These are phyloP conservation scores for Oceanodroma leucorhoa DNA, from an alignment of 2,797 vertebrate genomes.

Conservation along the genomic window DNA sequence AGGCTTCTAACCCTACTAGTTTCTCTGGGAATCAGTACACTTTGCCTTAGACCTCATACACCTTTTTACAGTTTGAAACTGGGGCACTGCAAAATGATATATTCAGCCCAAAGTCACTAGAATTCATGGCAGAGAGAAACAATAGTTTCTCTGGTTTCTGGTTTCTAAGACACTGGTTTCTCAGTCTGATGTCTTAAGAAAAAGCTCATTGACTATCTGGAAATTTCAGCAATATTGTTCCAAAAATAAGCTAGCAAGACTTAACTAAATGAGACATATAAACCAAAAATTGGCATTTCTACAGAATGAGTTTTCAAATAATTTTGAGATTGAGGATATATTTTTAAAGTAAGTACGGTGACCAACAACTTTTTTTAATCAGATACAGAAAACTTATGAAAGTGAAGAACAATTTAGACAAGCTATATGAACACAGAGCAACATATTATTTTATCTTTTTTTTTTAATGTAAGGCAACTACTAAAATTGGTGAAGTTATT, in stretches of 20 bases:
- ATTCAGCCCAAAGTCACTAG: not conserved
- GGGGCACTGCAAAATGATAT: not conserved
- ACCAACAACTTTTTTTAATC: not conserved
- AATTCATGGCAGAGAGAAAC: not conserved
- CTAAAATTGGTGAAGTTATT: not conserved
- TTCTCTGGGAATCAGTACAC: not conserved
- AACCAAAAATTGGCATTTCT: not conserved
- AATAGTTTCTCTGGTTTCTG: no score
- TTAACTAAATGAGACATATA: not conserved
- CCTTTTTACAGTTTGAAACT: not conserved
- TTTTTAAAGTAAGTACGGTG: not conserved
- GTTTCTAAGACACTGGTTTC: not conserved
- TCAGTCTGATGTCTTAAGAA: not conserved
- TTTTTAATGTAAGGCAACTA: not conserved
- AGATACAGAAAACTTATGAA: not conserved
- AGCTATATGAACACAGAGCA: not conserved
- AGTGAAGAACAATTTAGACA: not conserved
- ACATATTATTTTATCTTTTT: not conserved
- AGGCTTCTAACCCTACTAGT: not conserved
- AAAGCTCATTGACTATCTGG: not conserved
- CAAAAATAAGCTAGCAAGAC: not conserved
- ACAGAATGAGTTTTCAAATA: not conserved
- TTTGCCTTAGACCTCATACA: not conserved
- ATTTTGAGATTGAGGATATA: not conserved
- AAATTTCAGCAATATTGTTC: not conserved